Evolutionary conservation across 1,140 invertebrate species (phyloP).

Genomic region (Bicyclus anynana): DNA sequence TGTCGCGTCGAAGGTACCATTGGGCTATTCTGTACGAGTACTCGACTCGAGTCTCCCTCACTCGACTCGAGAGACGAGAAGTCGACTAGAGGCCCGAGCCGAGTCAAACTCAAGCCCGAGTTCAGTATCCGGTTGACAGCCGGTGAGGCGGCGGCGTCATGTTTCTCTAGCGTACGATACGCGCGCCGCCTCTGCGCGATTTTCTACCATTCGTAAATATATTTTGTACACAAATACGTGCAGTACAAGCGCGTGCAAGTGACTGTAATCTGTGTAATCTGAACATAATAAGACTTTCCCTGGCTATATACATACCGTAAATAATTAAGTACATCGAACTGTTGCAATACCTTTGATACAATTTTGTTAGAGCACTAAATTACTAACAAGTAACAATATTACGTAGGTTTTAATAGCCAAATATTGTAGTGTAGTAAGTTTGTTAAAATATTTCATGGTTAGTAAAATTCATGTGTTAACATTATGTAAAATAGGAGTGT

Average conservation of each 20-base stretch:
- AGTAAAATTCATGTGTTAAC: conserved; percentile 28
- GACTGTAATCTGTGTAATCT: conserved; percentile 15
- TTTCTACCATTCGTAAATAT: conserved; percentile 67
- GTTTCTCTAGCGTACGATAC: conserved; percentile 42
- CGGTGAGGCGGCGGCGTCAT: conserved; percentile 70
- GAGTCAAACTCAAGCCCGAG: conserved; percentile 55
- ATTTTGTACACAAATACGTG: conserved; percentile 54
- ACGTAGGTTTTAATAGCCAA: conserved; percentile 30
- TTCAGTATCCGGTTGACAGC: conserved; percentile 74
- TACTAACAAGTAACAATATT: conserved; percentile 29
- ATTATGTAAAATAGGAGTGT: conserved; percentile 32
- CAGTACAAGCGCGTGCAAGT: conserved; percentile 24
- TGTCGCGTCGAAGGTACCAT: conserved; percentile 37
- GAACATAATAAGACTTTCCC: conserved; percentile 12
- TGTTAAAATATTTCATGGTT: conserved; percentile 10
- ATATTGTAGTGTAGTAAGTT: conserved; percentile 24
- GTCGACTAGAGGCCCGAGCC: conserved; percentile 36
- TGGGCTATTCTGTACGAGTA: conserved; percentile 35
- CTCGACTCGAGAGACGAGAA: conserved; percentile 33
- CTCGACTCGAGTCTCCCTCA: conserved; percentile 39
- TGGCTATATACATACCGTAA: conserved; percentile 4
- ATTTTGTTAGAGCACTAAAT: conserved; percentile 41
- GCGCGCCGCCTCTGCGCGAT: conserved; percentile 72
- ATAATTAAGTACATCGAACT: conserved; percentile 32
- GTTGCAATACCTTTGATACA: conserved; percentile 42